A percentile compares a stretch with the other conserved stretches of the same genome.
Evolutionary conservation across 2,113 vertebrate genomes (phyloP).

Genomic region (Natator depressus): DNA sequence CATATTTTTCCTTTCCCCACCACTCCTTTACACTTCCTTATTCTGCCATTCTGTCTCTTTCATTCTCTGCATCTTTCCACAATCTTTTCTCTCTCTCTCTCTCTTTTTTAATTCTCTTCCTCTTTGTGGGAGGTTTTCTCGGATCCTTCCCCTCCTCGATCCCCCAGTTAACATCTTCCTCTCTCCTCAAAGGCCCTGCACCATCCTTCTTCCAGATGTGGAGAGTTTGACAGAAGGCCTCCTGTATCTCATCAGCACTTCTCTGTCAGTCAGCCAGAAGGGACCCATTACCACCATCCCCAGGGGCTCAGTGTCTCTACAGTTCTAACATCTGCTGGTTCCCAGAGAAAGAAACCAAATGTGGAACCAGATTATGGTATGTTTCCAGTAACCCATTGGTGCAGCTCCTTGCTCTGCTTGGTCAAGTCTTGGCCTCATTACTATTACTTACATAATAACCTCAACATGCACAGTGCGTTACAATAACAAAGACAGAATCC

Average conservation of each 20-base stretch:
- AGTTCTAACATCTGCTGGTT: not conserved
- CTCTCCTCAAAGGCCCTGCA: not conserved
- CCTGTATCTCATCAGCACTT: not conserved
- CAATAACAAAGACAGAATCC: not conserved
- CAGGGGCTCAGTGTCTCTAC: not conserved
- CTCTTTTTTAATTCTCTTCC: not conserved
- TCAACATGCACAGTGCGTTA: not conserved
- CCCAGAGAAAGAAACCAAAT: not conserved
- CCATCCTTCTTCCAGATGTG: not conserved
- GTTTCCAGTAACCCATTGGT: not conserved
- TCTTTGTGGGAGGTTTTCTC: not conserved
- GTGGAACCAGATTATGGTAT: not conserved
- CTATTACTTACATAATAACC: not conserved
- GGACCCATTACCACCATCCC: not conserved
- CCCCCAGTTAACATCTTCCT: not conserved
- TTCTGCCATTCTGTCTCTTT: not conserved
- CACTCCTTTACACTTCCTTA: not conserved
- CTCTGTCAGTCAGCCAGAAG: not conserved
- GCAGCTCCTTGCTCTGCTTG: not conserved
- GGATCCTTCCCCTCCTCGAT: not conserved
- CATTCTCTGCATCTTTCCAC: not conserved
- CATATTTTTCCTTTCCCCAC: not conserved
- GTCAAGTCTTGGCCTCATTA: not conserved
- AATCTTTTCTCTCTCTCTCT: not conserved
- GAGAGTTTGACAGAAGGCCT: not conserved